Base-by-base conservation (phyloP, 2,113 vertebrate species). In the Sylvia atricapilla region DNA sequence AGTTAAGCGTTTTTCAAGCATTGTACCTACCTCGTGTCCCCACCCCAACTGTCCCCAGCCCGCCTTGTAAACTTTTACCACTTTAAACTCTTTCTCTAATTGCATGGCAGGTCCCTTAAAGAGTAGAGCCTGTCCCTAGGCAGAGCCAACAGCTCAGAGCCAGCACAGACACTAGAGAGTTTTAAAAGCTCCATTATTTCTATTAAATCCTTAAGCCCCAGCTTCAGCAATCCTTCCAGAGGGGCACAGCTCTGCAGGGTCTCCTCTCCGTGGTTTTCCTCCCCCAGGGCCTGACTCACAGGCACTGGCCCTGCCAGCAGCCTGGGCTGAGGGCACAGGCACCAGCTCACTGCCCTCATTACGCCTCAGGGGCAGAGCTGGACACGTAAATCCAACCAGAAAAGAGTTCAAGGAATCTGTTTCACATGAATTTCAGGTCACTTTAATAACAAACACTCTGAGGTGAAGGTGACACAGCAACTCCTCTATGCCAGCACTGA, bases 391-490 rank as follows among this genome's bases (percentile, higher is more conserved):
- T 37, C 28, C 76, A 77, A 22, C 13, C 55, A 62, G 4, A 9
- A 12, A 59, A 43, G 52, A 74, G 35, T 10, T 63, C 49, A 63
- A 23, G 33, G 46, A 50, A 80, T 30, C 62, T 72, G 46, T 76
- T 75, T 89, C 69, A 74, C 6, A 3, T 1, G 17, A 63, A 73
- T 77, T 70, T 50, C 44, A 63, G 44, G 76, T 35, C 52, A 88
- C 56, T 73, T 78, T 52, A 74, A 46, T 59, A 87, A 91, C 11
- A 49, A 90, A 77, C 68, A 5, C 84, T 68, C 50, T 52, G 79
- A 93, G 63, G 66, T 93, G 55, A 92, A 87, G 0, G 10, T 68
- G 93, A 89, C 62, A 75, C 30, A 87, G 72, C 52, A 79, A 74
- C 56, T 67, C 28, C 82, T 52, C 43, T 11, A 17, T 15, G 63